These are phyloP conservation scores for Apogon hyalosoma DNA, from an alignment of 2,797 vertebrate species.

Conservation along the genomic window DNA sequence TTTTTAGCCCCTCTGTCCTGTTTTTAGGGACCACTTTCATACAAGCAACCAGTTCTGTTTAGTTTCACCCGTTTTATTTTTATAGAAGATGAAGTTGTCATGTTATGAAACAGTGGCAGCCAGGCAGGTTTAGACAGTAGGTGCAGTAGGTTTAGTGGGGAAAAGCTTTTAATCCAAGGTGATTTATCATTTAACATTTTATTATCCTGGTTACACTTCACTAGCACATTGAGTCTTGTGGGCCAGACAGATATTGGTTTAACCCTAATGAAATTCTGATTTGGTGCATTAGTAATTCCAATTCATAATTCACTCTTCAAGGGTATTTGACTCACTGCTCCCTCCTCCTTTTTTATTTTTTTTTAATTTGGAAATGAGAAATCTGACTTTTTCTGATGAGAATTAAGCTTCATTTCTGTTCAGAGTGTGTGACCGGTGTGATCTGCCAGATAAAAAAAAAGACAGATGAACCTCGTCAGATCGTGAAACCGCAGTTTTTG, in stretches of 20 bases:
- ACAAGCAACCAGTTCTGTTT: neutral
- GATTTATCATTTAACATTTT: slow-evolving; percentile 13
- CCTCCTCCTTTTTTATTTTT: neutral
- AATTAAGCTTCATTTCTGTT: neutral
- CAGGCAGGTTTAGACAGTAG: neutral
- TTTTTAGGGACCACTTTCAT: too few species aligned
- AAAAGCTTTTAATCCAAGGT: neutral
- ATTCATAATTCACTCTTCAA: slow-evolving; percentile 8
- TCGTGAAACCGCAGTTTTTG: too few species aligned
- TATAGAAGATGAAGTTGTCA: neutral
- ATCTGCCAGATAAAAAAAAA: too few species aligned
- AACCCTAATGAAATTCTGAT: slow-evolving; percentile 1
- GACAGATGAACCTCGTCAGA: too few species aligned
- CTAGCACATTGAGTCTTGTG: slow-evolving; percentile 10
- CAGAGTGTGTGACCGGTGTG: too few species aligned
- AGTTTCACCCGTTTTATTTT: neutral
- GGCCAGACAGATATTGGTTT: slow-evolving; percentile 14
- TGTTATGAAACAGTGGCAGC: neutral
- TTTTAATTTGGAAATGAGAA: slow-evolving; percentile 6
- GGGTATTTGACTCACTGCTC: slow-evolving; percentile 2
- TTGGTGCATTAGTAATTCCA: slow-evolving; percentile 11
- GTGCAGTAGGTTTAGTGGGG: too few species aligned
- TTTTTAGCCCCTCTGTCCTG: too few species aligned
- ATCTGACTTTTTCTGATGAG: neutral
- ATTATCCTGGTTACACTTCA: slow-evolving; percentile 12